A percentile compares a stretch with the other conserved stretches of the same genome.
Evolutionary conservation across 2,113 vertebrate species (phyloP).

Genomic region (Hippocampus abdominalis): DNA sequence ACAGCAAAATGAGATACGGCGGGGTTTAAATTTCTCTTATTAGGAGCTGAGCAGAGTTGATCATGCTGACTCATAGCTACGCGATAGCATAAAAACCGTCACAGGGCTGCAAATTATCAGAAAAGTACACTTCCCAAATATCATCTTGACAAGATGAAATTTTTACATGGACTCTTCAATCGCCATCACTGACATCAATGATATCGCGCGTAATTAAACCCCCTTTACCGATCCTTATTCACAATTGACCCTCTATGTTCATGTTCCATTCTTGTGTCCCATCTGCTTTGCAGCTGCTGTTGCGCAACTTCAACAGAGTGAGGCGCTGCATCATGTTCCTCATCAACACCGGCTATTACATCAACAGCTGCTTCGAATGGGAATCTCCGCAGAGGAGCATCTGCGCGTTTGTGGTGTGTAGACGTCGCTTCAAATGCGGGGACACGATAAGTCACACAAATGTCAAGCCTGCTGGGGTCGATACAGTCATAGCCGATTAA

Average conservation of each 20-base stretch:
- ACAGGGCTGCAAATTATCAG: background rate
- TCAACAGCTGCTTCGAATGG: slow-evolving; percentile 99
- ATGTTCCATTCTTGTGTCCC: slow-evolving; percentile 4
- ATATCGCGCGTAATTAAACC: background rate
- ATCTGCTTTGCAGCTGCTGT: slow-evolving; percentile 77
- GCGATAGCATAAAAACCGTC: background rate
- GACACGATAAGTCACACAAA: background rate
- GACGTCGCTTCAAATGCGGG: background rate
- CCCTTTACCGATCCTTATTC: background rate
- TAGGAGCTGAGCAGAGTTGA: background rate
- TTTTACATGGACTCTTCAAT: background rate
- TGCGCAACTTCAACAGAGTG: slow-evolving; percentile 89
- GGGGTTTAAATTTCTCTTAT: background rate
- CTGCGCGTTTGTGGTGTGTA: slow-evolving; percentile 91
- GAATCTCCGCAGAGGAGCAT: slow-evolving; percentile 96
- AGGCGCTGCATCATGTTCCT: slow-evolving; percentile 89
- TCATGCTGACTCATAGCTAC: background rate
- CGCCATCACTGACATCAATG: background rate
- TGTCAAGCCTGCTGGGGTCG: background rate
- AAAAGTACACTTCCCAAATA: background rate
- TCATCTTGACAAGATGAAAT: background rate
- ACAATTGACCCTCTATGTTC: background rate
- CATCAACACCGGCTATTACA: slow-evolving; percentile 85
- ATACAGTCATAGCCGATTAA: background rate
- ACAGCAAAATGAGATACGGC: background rate